Conservation (phyloP, 2,113 vertebrate species). For the Furnarius figulus region DNA sequence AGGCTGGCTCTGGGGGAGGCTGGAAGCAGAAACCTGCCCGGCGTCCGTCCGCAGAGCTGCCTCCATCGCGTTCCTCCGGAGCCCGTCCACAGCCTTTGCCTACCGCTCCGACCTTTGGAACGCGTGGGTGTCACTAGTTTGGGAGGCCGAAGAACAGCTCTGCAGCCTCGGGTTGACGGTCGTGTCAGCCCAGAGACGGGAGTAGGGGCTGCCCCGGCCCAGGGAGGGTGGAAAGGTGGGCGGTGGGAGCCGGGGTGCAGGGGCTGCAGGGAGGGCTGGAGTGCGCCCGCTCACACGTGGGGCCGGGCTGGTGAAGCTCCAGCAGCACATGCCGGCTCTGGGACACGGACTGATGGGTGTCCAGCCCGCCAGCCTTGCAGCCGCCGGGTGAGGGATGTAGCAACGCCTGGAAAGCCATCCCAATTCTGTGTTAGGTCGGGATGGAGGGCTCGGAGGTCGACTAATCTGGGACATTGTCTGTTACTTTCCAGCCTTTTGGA, state of each 20-base stretch:
- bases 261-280: too few relatives aligned
- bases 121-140: fast-evolving
- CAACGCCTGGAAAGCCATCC: fast-evolving
- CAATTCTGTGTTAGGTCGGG: too few relatives aligned
- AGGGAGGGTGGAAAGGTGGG: background rate
- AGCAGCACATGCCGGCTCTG: background rate
- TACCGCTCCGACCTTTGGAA: background rate
- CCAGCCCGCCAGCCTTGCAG: fast-evolving
- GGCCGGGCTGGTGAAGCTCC: background rate
- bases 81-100: background rate
- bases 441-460: background rate
- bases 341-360: background rate
- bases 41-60: too few relatives aligned
- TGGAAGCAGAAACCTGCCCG: background rate
- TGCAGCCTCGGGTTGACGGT: fast-evolving
- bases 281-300: too few relatives aligned
- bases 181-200: background rate
- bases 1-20: background rate
- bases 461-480: background rate
- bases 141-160: background rate
- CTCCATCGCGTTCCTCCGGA: background rate
- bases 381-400: fast-evolving
- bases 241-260: too few relatives aligned
- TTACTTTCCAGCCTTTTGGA: background rate
- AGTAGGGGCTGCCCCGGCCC: background rate